phyloP scores from a whole-genome alignment of 1,140 invertebrate species.

The Pteromalus puparum region DNA sequence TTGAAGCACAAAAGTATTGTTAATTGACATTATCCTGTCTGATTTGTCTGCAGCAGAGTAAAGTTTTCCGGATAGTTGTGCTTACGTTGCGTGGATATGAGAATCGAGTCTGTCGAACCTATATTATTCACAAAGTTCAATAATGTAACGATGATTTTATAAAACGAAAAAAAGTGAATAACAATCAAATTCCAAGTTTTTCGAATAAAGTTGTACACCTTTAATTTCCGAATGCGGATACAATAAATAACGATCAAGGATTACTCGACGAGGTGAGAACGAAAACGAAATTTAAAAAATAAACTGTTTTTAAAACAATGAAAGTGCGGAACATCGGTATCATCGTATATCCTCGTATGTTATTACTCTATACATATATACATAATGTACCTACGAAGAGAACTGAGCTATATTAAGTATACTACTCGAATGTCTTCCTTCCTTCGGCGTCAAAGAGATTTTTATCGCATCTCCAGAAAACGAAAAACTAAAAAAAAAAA shows the following conservation, averaged over 20 bases:
- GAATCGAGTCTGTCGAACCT: background rate
- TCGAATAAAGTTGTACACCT: background rate
- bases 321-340: background rate
- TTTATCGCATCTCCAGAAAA: conserved; percentile 31
- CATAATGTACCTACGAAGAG: conserved; percentile 42
- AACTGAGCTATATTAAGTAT: conserved; percentile 46
- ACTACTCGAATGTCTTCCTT: conserved; percentile 52
- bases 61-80: background rate
- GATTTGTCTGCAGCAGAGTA: too few species aligned
- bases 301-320: background rate
- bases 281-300: background rate
- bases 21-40: too few species aligned
- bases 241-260: background rate
- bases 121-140: conserved; percentile 3
- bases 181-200: background rate
- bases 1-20: too few species aligned
- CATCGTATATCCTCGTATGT: conserved; percentile 19
- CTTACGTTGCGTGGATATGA: background rate
- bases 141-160: background rate
- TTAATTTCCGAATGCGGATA: background rate
- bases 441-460: conserved; percentile 34
- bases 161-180: background rate
- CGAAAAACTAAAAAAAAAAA: conserved; percentile 7
- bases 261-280: too few species aligned
- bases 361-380: conserved; percentile 32